These are phyloP conservation scores for Aporophyla nigra DNA, from an alignment of 2,888 invertebrate species.

Conservation along the genomic window DNA sequence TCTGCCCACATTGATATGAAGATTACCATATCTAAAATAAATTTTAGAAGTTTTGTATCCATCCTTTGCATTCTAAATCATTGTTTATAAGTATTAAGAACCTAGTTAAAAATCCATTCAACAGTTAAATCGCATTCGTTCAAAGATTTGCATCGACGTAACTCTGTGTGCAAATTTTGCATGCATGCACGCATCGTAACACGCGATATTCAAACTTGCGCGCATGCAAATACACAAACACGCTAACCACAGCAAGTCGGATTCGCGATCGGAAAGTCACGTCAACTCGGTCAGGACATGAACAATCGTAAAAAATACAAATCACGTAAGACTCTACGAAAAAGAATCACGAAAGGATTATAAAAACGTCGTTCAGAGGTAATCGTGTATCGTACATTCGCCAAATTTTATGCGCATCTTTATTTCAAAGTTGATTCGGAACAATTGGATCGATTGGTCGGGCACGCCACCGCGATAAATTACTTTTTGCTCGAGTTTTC, in stretches of 20 bases:
- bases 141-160: conserved; percentile 49
- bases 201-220: conserved; percentile 53
- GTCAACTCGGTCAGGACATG: conserved; percentile 56
- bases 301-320: conserved; percentile 57
- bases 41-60: background rate
- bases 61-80: conserved; percentile 8
- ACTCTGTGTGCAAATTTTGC: conserved; percentile 39
- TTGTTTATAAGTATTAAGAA: conserved; percentile 47
- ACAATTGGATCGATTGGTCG: conserved; percentile 84
- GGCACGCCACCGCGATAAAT: conserved; percentile 88
- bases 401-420: conserved; percentile 87
- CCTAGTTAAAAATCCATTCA: conserved; percentile 43
- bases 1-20: background rate
- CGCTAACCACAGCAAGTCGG: conserved; percentile 45
- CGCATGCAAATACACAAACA: conserved; percentile 49
- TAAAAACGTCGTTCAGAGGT: conserved; percentile 74
- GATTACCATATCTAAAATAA: background rate
- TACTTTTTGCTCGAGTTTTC: conserved; percentile 86
- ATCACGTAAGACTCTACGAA: conserved; percentile 54
- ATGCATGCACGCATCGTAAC: conserved; percentile 48
- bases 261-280: conserved; percentile 56
- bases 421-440: conserved; percentile 80
- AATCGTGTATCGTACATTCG: conserved; percentile 80
- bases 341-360: conserved; percentile 76
- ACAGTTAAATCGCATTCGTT: conserved; percentile 42